Evolutionary conservation across 92 coral and sea anemone species (phyloP).

Genomic region (Hydrozoanthus gracilis): DNA sequence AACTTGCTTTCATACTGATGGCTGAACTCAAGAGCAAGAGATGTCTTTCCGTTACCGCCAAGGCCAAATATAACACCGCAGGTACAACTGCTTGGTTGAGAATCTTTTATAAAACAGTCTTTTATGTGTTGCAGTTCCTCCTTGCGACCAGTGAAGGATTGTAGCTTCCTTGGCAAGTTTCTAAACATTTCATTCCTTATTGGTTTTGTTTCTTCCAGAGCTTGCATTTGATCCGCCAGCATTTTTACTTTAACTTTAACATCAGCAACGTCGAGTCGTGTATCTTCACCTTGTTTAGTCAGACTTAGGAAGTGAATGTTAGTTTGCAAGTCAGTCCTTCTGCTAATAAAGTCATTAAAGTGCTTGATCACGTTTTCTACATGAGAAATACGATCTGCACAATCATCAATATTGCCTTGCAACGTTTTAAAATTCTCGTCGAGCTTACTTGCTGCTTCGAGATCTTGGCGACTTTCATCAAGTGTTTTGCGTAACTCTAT

Average conservation of each 20-base stretch:
- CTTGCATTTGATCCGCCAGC: not conserved
- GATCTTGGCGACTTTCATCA: not conserved
- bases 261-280: too few species aligned
- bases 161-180: not conserved
- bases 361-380: not conserved
- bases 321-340: not conserved
- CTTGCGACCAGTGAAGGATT: constrained; percentile 14
- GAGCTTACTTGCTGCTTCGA: constrained; percentile 6
- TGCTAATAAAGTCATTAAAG: not conserved
- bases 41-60: constrained; percentile 13
- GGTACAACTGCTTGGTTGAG: constrained; percentile 5
- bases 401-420: not conserved
- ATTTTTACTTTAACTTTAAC: not conserved
- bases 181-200: not conserved
- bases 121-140: not conserved
- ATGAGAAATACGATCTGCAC: not conserved
- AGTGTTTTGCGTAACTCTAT: too few species aligned
- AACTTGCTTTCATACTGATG: not conserved
- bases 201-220: not conserved
- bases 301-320: too few species aligned
- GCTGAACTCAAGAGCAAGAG: constrained; percentile 14
- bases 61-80: constrained; percentile 6
- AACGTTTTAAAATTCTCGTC: not conserved
- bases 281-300: not conserved
- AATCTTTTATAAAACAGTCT: not conserved